A percentile compares a stretch with the other conserved stretches of the same genome.
Conservation (phyloP, 2,888 invertebrate genomes). For the Nomada goodeniana region DNA sequence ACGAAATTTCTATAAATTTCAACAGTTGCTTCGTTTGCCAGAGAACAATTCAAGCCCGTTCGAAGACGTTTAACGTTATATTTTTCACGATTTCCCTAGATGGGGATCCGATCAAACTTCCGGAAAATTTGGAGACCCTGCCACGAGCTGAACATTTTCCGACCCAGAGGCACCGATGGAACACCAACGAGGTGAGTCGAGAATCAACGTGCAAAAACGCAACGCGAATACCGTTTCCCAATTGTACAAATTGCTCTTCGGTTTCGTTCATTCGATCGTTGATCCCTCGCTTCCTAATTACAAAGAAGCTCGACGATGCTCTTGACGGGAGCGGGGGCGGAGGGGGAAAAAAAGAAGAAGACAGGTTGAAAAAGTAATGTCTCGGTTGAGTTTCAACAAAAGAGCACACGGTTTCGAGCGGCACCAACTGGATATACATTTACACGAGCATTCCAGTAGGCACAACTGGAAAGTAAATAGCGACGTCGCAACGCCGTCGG, state of each 20-base stretch:
- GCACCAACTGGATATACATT: conserved; percentile 60
- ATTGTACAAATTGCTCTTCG: not conserved
- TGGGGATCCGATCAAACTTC: conserved; percentile 96
- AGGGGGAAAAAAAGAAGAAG: not conserved
- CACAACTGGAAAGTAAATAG: conserved; percentile 68
- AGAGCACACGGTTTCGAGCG: conserved; percentile 44
- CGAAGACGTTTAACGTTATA: conserved; percentile 2
- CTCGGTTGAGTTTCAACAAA: conserved; percentile 34
- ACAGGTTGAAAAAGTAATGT: conserved; percentile 23
- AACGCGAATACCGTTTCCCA: not conserved
- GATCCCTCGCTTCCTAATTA: not conserved
- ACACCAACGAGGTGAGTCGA: conserved; percentile 97
- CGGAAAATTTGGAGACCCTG: conserved; percentile 97
- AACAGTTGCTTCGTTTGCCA: not conserved
- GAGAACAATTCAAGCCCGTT: not conserved
- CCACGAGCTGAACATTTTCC: conserved; percentile 98
- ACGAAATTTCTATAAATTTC: conserved; percentile 2
- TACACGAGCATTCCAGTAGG: conserved; percentile 54
- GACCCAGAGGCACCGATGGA: conserved; percentile 98
- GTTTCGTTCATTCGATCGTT: not conserved
- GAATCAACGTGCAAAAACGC: conserved; percentile 6
- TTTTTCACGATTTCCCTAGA: conserved; percentile 85
- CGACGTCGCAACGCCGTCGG: conserved; percentile 57
- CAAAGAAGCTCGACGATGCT: not conserved
- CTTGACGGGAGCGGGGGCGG: too few relatives aligned